Evolutionary conservation across 2,888 invertebrate species (phyloP).

Genomic region (Entomobrya multifasciata): DNA sequence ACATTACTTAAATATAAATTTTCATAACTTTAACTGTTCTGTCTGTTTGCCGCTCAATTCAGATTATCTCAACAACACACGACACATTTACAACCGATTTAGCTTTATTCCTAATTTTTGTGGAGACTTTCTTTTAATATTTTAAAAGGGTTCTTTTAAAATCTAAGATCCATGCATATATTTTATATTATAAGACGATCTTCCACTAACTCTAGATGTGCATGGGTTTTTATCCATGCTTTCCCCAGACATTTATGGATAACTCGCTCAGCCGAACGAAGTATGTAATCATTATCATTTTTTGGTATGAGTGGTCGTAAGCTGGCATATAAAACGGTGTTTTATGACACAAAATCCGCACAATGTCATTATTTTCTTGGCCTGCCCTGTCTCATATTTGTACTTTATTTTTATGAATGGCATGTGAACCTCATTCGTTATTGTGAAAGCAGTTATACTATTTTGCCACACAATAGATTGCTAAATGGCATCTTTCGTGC

Average conservation of each 20-base stretch:
- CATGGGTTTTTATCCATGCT: too few relatives aligned
- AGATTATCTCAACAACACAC: too few relatives aligned
- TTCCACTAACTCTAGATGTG: not conserved
- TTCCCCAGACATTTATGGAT: not conserved
- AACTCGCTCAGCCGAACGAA: too few relatives aligned
- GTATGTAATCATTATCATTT: constrained; percentile 62
- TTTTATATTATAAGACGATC: not conserved
- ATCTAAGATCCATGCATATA: not conserved
- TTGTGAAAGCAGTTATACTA: constrained; percentile 44
- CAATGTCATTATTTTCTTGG: constrained; percentile 63
- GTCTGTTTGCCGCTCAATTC: too few relatives aligned
- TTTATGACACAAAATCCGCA: constrained; percentile 67
- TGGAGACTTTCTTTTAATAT: too few relatives aligned
- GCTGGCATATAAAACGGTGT: constrained; percentile 62
- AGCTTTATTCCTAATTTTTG: too few relatives aligned
- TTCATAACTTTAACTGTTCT: too few relatives aligned
- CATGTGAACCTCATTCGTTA: constrained; percentile 43
- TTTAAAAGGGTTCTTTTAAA: too few relatives aligned
- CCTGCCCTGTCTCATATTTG: constrained; percentile 56
- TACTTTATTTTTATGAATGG: constrained; percentile 53
- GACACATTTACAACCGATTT: too few relatives aligned
- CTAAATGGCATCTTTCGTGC: constrained; percentile 32
- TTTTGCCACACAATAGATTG: constrained; percentile 32
- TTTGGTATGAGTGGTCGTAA: constrained; percentile 59
- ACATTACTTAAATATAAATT: too few relatives aligned